Evolutionary conservation across 2,113 vertebrate genomes (phyloP), one percentile per base, ranked within the genome.

Genomic region (Myotis brandtii): DNA sequence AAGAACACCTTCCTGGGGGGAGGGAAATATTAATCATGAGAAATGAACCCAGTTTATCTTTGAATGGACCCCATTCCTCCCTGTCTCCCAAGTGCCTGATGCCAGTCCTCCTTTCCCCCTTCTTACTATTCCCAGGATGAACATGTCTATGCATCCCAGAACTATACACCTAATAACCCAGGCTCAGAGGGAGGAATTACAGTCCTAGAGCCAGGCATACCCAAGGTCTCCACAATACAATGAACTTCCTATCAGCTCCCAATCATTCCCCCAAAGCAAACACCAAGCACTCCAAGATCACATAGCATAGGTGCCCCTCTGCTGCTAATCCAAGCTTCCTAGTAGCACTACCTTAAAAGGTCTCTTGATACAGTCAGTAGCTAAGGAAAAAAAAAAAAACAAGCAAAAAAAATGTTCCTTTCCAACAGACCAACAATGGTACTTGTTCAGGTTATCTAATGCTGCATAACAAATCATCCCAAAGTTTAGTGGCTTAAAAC

Each of bases 321-420:
- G 34, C 59, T 66, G 27, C 73, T 73, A 89, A 92, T 48, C 37
- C 67, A 93, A 73, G 79, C 67, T 84, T 86, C 76, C 62, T 70
- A 52, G 40, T n/a, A 75, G 79, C 66, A 59, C 43, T 76, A 48
- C 16, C 52, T 92, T 81, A 90, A 89, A 97, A 95, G n/a, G 59
- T 54, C 66, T 97, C 54, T 40, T 56, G 77, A 90, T 56, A 85
- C 7, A 92, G 54, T 2, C 73, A 80, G 46, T 84, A 25, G 69
- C 30, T 93, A 85, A 93, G 59, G 4, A 92, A 40, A 59, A 50
- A 50, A 46, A 46, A 23, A 80, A 88, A 23, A 80, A 43, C 18
- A 91, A 75, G 48, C 79, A 91, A 94, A 96, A 96, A 66, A 93
- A 79, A 93, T 34, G 34, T 69, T 73, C 88, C 79, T 89, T 96